Percentiles rank a stretch among this genome's conserved stretches.
Evolutionary conservation across 2,797 vertebrate genomes (phyloP).

Genomic region (Sebastes hubbsi): DNA sequence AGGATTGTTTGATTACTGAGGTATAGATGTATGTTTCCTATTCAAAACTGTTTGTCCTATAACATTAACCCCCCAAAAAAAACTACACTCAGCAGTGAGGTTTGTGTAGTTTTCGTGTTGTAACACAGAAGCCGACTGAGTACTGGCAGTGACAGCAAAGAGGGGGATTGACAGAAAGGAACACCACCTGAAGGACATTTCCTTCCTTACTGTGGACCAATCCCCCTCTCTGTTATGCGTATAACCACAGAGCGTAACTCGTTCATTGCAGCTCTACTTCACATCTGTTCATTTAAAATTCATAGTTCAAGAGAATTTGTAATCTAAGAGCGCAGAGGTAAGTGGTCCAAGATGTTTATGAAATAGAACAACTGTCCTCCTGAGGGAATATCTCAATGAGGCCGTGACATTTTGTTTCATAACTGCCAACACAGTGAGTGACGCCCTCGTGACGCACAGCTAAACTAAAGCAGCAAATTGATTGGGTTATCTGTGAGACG

Average conservation of each 20-base stretch:
- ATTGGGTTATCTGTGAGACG: slow-evolving; percentile 21
- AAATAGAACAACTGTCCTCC: slow-evolving; percentile 28
- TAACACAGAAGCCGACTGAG: slow-evolving; percentile 12
- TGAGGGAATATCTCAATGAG: slow-evolving; percentile 24
- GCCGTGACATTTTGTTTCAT: slow-evolving; percentile 38
- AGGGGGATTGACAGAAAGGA: slow-evolving; percentile 3
- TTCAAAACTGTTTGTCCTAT: slow-evolving; percentile 37
- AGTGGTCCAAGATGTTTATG: slow-evolving; percentile 44
- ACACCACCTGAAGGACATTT: slow-evolving; percentile 10
- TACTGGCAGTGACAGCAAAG: slow-evolving; percentile 12
- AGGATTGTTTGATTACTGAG: slow-evolving; percentile 72
- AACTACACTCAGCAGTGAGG: slow-evolving; percentile 58
- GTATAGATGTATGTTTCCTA: slow-evolving; percentile 67
- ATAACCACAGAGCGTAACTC: slow-evolving; percentile 1
- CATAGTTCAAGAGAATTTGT: slow-evolving; percentile 30
- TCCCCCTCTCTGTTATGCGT: slow-evolving; percentile 2
- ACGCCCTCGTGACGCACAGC: background rate
- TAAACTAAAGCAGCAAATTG: slow-evolving; percentile 52
- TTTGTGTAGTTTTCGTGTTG: slow-evolving; percentile 46
- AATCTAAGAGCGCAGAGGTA: slow-evolving; percentile 51
- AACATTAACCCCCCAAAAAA: slow-evolving; percentile 14
- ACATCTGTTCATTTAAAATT: slow-evolving; percentile 10
- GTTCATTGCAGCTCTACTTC: slow-evolving; percentile 37
- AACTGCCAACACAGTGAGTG: slow-evolving; percentile 23
- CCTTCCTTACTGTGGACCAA: background rate